Conservation (phyloP, 2,888 invertebrate species). For the Lymantria monacha region DNA sequence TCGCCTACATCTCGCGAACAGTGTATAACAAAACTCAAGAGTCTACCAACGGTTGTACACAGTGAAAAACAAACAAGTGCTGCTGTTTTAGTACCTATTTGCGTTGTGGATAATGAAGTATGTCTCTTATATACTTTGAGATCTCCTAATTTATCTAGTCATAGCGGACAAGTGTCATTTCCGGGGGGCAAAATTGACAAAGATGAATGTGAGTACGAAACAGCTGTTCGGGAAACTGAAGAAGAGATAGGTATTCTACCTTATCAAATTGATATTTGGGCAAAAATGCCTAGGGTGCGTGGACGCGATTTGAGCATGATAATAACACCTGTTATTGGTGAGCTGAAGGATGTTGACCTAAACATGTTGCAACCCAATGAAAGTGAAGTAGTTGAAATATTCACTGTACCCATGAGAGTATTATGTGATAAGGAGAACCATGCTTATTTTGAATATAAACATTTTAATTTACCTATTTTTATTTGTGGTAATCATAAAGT, state of each 20-base stretch:
- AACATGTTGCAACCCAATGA: constrained; percentile 81
- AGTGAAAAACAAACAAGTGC: constrained; percentile 75
- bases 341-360: constrained; percentile 72
- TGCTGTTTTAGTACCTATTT: constrained; percentile 92
- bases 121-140: constrained; percentile 92
- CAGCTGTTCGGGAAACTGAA: constrained; percentile 93
- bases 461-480: constrained; percentile 75
- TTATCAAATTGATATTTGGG: constrained; percentile 86
- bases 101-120: constrained; percentile 85
- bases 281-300: constrained; percentile 57
- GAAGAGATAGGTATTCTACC: constrained; percentile 91
- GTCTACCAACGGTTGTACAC: constrained; percentile 74
- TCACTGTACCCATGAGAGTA: constrained; percentile 85
- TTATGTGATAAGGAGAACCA: constrained; percentile 84
- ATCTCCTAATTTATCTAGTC: constrained; percentile 86
- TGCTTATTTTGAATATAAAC: constrained; percentile 84
- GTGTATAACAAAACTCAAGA: constrained; percentile 82
- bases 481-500: constrained; percentile 82
- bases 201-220: constrained; percentile 83
- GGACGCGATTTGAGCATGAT: constrained; percentile 69
- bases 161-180: constrained; percentile 93
- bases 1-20: constrained; percentile 77
- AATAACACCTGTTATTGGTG: constrained; percentile 88
- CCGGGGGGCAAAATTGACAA: constrained; percentile 91
- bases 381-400: constrained; percentile 90